Evolutionary conservation across 2,888 invertebrate genomes (phyloP).

Genomic region (Chironomus riparius): DNA sequence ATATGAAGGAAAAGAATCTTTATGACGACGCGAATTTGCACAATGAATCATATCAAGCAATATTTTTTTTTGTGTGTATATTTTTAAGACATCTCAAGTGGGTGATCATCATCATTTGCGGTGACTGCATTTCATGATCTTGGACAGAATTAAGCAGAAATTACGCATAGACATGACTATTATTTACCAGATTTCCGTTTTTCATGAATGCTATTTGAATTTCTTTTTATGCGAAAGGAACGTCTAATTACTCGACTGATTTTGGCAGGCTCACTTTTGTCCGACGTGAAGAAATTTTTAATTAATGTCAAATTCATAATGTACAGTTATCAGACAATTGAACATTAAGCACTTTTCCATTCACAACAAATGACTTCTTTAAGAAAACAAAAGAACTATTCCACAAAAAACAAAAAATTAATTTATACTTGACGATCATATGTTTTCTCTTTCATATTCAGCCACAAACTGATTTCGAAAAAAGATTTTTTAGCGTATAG

Average conservation of each 20-base stretch:
- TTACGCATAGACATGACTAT: too few species aligned
- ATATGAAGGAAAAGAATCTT: constrained; percentile 28
- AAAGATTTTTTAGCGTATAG: background rate
- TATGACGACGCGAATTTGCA: background rate
- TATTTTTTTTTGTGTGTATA: constrained; percentile 7
- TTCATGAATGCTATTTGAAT: constrained; percentile 57
- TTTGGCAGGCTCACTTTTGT: constrained; percentile 9
- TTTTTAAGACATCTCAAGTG: background rate
- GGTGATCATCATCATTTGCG: background rate
- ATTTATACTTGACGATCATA: background rate
- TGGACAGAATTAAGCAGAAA: too few species aligned
- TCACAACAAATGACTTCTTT: too few species aligned
- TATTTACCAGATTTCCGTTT: constrained; percentile 68
- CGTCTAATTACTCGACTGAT: constrained; percentile 39
- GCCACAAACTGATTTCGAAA: background rate
- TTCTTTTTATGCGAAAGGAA: constrained; percentile 61
- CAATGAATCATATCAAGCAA: background rate
- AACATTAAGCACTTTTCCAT: background rate
- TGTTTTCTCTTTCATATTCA: background rate
- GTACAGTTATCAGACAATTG: background rate
- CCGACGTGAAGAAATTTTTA: constrained; percentile 15
- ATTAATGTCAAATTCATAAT: constrained; percentile 12
- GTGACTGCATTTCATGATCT: constrained; percentile 10
- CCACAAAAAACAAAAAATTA: background rate
- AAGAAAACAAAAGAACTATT: too few species aligned